Percentiles rank a stretch among this genome's conserved stretches.
Conservation (phyloP, 2,797 vertebrate species). For the Rhinatrema bivittatum region DNA sequence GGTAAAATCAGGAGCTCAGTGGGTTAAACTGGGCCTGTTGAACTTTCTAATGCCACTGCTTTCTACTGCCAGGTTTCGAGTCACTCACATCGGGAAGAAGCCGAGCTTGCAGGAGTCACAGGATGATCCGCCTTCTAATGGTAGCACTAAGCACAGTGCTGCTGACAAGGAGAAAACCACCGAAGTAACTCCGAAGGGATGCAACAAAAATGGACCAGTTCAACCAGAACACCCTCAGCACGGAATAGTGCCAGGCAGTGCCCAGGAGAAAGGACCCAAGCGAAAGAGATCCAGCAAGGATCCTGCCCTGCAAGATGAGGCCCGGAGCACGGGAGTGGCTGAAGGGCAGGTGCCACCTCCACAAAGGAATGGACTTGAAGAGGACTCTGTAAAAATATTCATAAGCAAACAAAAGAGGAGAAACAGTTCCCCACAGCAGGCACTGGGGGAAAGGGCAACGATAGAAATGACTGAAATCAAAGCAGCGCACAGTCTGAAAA, state of each 20-base stretch:
- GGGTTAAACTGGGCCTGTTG: neutral
- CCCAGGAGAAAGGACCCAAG: conserved; percentile 27
- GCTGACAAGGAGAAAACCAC: conserved; percentile 47
- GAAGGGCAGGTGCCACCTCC: neutral
- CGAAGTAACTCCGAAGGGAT: conserved; percentile 21
- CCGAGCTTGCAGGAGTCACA: conserved; percentile 49
- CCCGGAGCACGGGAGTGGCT: neutral
- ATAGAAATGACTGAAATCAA: conserved; percentile 29
- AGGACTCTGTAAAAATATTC: conserved; percentile 27
- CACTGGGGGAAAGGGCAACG: conserved; percentile 22
- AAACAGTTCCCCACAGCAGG: conserved; percentile 26
- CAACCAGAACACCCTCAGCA: neutral
- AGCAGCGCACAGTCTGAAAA: conserved; percentile 20
- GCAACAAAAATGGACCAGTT: conserved; percentile 18
- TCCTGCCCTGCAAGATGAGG: conserved; percentile 17
- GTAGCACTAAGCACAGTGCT: conserved; percentile 55
- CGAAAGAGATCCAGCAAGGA: conserved; percentile 17
- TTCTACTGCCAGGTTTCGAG: conserved; percentile 68
- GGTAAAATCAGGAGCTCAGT: no score
- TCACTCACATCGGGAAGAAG: conserved; percentile 84
- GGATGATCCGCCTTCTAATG: conserved; percentile 45
- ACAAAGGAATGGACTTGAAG: conserved; percentile 31
- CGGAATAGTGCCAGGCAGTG: conserved; percentile 16
- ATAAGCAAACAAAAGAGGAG: conserved; percentile 11
- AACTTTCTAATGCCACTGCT: neutral